Conservation (phyloP, 2,888 invertebrate species). For the Tetanocera ferruginea region DNA sequence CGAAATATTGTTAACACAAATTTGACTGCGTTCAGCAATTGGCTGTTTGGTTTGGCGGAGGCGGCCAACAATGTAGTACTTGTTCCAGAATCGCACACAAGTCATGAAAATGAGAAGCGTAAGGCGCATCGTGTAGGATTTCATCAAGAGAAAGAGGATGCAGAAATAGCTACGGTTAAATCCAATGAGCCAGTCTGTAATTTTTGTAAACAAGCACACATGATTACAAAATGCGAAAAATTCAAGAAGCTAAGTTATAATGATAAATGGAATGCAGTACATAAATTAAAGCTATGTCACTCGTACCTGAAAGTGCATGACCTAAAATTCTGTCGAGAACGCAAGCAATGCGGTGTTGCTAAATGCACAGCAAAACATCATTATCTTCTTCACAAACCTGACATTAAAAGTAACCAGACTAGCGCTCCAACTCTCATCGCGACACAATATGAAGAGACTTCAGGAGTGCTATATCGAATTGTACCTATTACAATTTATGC, state of each 20-base stretch:
- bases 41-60: conserved; percentile 33
- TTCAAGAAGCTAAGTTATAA: neutral
- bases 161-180: neutral
- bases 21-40: conserved; percentile 25
- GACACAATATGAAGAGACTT: neutral
- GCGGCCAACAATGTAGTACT: conserved; percentile 38
- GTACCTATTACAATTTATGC: conserved; percentile 28
- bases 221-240: too few relatives aligned
- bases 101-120: conserved; percentile 3
- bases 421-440: neutral
- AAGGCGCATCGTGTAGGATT: conserved; percentile 15
- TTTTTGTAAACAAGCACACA: neutral
- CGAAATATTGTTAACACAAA: neutral
- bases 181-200: neutral
- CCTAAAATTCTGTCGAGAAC: conserved; percentile 15
- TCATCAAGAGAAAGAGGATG: neutral
- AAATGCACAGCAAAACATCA: neutral
- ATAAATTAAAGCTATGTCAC: conserved; percentile 6
- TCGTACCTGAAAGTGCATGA: conserved; percentile 6
- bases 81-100: conserved; percentile 28
- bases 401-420: neutral
- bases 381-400: neutral
- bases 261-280: conserved; percentile 24
- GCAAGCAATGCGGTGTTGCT: neutral
- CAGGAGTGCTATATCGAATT: conserved; percentile 16